Conservation (phyloP, 2,888 invertebrate genomes). For the Laspeyria flexula region DNA sequence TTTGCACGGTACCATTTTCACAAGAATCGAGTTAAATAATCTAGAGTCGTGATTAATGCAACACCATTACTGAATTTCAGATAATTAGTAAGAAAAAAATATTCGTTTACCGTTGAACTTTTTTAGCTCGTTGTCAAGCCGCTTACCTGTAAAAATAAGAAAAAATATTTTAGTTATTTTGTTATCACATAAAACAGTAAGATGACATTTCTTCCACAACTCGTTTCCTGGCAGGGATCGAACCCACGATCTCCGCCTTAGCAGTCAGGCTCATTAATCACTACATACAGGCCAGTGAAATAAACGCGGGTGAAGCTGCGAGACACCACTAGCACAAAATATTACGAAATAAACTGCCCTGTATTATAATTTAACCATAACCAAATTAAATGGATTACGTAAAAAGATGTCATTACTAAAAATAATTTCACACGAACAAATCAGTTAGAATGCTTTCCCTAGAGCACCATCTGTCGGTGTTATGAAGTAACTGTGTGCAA, state of each 20-base stretch:
- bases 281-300: too few relatives aligned
- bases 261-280: too few relatives aligned
- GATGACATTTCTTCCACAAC: too few relatives aligned
- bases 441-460: conserved; percentile 7
- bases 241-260: too few relatives aligned
- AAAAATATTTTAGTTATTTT: conserved; percentile 8
- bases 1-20: conserved; percentile 27
- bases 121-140: conserved; percentile 6
- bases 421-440: conserved; percentile 3
- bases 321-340: too few relatives aligned
- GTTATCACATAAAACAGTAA: background rate
- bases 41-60: conserved; percentile 37
- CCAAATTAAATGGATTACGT: conserved; percentile 27
- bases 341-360: conserved; percentile 25
- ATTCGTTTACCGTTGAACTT: conserved; percentile 19
- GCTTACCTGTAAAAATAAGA: conserved; percentile 46
- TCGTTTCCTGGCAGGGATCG: too few relatives aligned
- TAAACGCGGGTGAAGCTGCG: too few relatives aligned
- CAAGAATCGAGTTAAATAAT: conserved; percentile 42
- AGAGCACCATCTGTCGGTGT: background rate
- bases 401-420: conserved; percentile 9
- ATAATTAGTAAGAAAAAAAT: conserved; percentile 15
- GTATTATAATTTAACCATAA: conserved; percentile 9
- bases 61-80: conserved; percentile 14
- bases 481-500: background rate